Base-by-base conservation (phyloP, 2,797 vertebrate genomes). In the Brachyalestes nurse region DNA sequence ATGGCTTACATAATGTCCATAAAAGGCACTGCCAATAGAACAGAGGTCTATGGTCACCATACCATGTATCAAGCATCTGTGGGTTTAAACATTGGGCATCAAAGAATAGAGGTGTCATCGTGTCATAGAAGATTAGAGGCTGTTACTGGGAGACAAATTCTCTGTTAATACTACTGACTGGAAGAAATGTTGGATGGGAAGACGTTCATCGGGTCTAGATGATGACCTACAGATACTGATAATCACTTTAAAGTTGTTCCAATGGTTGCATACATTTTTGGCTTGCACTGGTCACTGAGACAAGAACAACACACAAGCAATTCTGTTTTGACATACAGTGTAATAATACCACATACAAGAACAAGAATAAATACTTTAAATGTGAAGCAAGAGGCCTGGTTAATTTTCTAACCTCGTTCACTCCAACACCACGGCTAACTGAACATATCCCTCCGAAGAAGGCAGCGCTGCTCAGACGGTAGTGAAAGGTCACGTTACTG, bases 381-480 rank as follows among this genome's bases (percentile, higher is more conserved):
- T 25, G 21, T 49, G 12, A 23, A 53, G 13, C 47, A 40, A 58
- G 34, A 2, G 19, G 3, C 42, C 6, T 9, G 23, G 17, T 23
- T 6, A 12, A 38, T 42, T 45, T 65, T 70, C 92, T 91, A 93
- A 99, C 98, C 98, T 99, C 98, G 82, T 97, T 97, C 85, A 99
- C 97, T 85, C 98, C 98, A n/a, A 99, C 97, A 73, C 98, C 97
- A 84, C 94, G 95, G 84, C 93, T 94, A 77, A 90, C 87, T 53
- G 97, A 99, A 80, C 98, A 99, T 88, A 97, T 94, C 72, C 98
- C 97, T 85, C 96, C 97, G 23, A 98, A 99, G 91, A 96, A 99
- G 1, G 96, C 97, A 42, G 95, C 91, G 49, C 97, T 98, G 93
- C 98, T 97, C 85, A 95, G 95, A 89, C 95, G 95, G 86, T 97